Percentiles rank a stretch among this genome's conserved stretches.
These are phyloP conservation scores for Helicolenus hilgendorfi DNA, from an alignment of 2,797 vertebrate genomes.

Conservation along the genomic window DNA sequence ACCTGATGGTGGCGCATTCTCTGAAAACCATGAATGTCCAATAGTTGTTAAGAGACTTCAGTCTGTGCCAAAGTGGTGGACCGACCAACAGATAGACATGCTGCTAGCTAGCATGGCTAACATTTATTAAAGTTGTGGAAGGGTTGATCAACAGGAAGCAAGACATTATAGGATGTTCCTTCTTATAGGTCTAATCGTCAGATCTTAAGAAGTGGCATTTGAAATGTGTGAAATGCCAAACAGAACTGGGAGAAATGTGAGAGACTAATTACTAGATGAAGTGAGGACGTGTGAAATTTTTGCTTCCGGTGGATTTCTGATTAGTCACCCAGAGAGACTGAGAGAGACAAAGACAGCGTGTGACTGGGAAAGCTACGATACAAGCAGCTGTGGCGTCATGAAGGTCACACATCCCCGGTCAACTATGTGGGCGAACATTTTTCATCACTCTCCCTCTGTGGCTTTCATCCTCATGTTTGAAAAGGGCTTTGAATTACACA, in stretches of 20 bases:
- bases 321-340: slow-evolving; percentile 53
- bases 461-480: not conserved
- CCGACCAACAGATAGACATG: too few species aligned
- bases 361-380: not conserved
- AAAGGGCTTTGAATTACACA: slow-evolving; percentile 29
- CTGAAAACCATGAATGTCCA: not conserved
- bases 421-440: slow-evolving; percentile 36
- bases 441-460: slow-evolving; percentile 44
- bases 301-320: slow-evolving; percentile 41
- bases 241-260: not conserved
- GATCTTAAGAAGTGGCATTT: not conserved
- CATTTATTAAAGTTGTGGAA: not conserved
- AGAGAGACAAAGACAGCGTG: not conserved
- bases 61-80: not conserved
- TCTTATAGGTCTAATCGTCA: not conserved
- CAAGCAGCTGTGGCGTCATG: slow-evolving; percentile 20
- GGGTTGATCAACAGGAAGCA: not conserved
- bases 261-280: not conserved
- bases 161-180: not conserved
- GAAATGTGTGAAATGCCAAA: slow-evolving; percentile 3
- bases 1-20: not conserved
- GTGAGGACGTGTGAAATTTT: not conserved
- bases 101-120: not conserved
- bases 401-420: slow-evolving; percentile 50
- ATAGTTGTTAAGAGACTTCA: not conserved